Evolutionary conservation across 2,113 vertebrate genomes (phyloP), one percentile per base, ranked within the genome.

Genomic region (Festucalex cinctus): DNA sequence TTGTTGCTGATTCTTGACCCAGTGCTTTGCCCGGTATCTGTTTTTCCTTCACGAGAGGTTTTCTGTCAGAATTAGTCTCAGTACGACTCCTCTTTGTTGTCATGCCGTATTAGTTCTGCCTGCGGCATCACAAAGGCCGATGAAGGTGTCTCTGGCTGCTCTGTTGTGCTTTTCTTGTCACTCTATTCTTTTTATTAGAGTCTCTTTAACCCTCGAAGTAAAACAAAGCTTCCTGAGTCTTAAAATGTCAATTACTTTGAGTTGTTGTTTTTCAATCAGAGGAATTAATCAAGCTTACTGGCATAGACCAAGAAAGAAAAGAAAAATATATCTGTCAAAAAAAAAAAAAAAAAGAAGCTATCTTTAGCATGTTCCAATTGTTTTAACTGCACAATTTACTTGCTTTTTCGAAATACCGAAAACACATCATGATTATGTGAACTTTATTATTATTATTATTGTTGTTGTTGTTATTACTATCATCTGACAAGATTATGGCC

Each of bases 121-220:
- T 57, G 75, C 68, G 64, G 91, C 88, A 54, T 80, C 86, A 82
- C 87, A 76, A 70, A 88, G 86, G 88, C 84, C 85, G 32, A 62
- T 88, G 87, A 89, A 89, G 88, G 91, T 71, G 88, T 87, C 85
- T 83, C 66, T 67, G 51, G 67, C 75, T 70, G 90, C 91, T 90
- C 68, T 71, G 84, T 76, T 87, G 82, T 84, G 77, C 79, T 88
- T 88, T 88, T 86, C 74, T 85, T 75, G 74, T 83, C 70, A 73
- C 77, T 75, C 16, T 46, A 57, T 49, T 63, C 26, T 71, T 80
- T 58, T 56, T 28, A 73, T 24, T 36, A 41, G 41, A 7, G 46
- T 70, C 41, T 68, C 44, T 26, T 14, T 35, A 41, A 37, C n/a
- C 39, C 3, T 35, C 28, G 35, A 35, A 16, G 28, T 24, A 69